phyloP scores from a whole-genome alignment of 1,140 invertebrate genomes.

The Drosophila ogumai region DNA sequence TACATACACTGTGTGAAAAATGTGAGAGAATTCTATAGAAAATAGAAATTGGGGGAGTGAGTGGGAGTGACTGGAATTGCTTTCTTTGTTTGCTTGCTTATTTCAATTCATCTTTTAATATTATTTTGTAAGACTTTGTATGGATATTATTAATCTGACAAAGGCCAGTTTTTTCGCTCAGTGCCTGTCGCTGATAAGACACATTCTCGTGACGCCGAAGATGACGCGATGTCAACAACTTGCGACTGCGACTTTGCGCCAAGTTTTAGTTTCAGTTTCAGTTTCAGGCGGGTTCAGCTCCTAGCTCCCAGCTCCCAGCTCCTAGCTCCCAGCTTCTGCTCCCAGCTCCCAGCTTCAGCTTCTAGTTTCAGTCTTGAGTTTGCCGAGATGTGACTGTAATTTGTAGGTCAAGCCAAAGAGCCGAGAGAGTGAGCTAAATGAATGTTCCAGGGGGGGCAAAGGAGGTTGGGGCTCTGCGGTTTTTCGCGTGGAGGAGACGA shows the following conservation, averaged over 20 bases:
- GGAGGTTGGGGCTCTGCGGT: constrained; percentile 11
- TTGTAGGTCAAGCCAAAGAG: constrained; percentile 60
- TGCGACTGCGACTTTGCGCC: constrained; percentile 37
- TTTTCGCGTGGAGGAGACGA: constrained; percentile 18
- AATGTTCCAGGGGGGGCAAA: background rate
- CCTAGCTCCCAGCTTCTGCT: background rate
- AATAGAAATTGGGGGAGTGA: background rate
- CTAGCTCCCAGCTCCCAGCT: background rate
- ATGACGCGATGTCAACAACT: constrained; percentile 44
- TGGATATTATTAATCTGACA: background rate
- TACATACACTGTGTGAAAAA: background rate
- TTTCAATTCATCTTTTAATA: background rate
- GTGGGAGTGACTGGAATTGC: background rate
- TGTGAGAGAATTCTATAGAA: background rate
- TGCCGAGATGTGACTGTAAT: constrained; percentile 41
- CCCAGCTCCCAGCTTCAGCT: background rate
- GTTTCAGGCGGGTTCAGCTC: background rate
- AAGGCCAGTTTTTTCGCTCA: background rate
- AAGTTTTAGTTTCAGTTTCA: constrained; percentile 29
- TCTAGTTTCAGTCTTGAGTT: constrained; percentile 7
- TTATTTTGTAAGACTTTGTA: background rate
- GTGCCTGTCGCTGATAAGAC: constrained; percentile 58
- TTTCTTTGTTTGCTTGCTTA: background rate
- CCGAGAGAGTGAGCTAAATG: constrained; percentile 19
- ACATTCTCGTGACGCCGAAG: constrained; percentile 2